Percentiles rank a stretch among this genome's conserved stretches.
These are phyloP conservation scores for Perccottus glenii DNA, from an alignment of 2,113 vertebrate genomes.

Conservation along the genomic window DNA sequence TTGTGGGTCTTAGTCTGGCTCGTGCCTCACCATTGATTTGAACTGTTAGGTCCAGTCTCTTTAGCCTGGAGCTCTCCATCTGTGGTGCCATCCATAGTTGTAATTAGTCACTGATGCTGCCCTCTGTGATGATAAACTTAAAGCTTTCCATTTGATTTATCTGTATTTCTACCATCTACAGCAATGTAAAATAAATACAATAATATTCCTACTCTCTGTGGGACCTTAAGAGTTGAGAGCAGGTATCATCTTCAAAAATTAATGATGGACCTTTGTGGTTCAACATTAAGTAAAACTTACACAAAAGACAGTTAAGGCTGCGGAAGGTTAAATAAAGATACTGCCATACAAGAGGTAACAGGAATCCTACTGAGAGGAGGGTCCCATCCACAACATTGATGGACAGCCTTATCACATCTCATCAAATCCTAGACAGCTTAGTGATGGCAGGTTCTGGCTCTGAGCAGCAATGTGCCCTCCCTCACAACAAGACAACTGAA, in stretches of 20 bases:
- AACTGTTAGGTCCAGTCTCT: slow-evolving; percentile 18
- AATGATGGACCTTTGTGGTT: too few species aligned
- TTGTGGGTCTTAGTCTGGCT: slow-evolving; percentile 14
- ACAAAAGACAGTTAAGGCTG: too few species aligned
- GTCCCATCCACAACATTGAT: not conserved
- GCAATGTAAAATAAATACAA: slow-evolving; percentile 10
- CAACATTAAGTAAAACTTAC: not conserved
- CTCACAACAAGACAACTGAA: slow-evolving; percentile 73
- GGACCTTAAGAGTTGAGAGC: not conserved
- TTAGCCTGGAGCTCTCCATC: slow-evolving; percentile 36
- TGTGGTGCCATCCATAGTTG: slow-evolving; percentile 21
- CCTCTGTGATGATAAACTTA: slow-evolving; percentile 50
- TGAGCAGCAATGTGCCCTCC: slow-evolving; percentile 33
- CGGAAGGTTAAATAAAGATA: too few species aligned
- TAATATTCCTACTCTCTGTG: slow-evolving; percentile 11
- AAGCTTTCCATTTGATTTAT: slow-evolving; percentile 51
- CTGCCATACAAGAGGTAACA: not conserved
- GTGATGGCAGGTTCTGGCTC: slow-evolving; percentile 12
- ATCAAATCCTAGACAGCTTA: slow-evolving; percentile 23
- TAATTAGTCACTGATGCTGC: slow-evolving; percentile 47
- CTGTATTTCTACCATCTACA: slow-evolving; percentile 15
- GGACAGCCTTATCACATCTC: slow-evolving; percentile 16
- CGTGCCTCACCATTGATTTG: slow-evolving; percentile 26
- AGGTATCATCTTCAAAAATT: not conserved
- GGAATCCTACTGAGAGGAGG: not conserved